A percentile compares a stretch with the other conserved stretches of the same genome.
phyloP scores from a whole-genome alignment of 2,888 invertebrate genomes.

The Cryptocephalus moraei region DNA sequence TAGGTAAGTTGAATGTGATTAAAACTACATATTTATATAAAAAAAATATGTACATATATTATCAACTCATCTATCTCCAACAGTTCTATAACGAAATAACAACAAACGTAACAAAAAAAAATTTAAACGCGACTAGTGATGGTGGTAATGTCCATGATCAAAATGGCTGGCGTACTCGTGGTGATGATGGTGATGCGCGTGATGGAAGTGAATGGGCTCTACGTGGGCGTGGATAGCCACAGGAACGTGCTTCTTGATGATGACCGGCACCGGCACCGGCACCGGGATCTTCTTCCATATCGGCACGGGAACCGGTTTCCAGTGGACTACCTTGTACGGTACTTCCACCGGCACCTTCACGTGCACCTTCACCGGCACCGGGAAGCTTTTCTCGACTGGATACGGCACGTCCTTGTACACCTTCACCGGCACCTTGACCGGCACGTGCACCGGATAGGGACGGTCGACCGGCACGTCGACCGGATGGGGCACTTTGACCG shows the following conservation, averaged over 20 bases:
- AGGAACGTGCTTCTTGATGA: conserved; percentile 18
- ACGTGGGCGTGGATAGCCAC: conserved; percentile 17
- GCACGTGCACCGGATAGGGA: conserved; percentile 39
- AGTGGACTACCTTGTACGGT: conserved; percentile 31
- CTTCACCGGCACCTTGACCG: conserved; percentile 38
- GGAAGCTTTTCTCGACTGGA: conserved; percentile 15
- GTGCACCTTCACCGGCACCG: conserved; percentile 27
- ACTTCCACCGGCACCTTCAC: conserved; percentile 26
- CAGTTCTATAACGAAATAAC: neutral
- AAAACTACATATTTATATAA: too few species aligned
- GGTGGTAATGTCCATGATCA: conserved; percentile 2
- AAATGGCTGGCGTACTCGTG: neutral
- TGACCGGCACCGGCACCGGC: conserved; percentile 30
- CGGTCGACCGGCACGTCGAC: conserved; percentile 31
- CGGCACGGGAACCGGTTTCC: conserved; percentile 39
- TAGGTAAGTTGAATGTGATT: too few species aligned
- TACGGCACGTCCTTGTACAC: conserved; percentile 38
- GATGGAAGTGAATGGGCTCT: conserved; percentile 12
- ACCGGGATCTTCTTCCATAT: conserved; percentile 38
- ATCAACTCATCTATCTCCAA: too few species aligned
- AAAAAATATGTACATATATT: too few species aligned
- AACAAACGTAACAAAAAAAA: neutral
- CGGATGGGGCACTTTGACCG: conserved; percentile 32
- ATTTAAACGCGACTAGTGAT: conserved; percentile 2
- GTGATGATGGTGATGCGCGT: conserved; percentile 6